Evolutionary conservation across 2,797 vertebrate genomes (phyloP).

Genomic region (Crypturellus tataupa): DNA sequence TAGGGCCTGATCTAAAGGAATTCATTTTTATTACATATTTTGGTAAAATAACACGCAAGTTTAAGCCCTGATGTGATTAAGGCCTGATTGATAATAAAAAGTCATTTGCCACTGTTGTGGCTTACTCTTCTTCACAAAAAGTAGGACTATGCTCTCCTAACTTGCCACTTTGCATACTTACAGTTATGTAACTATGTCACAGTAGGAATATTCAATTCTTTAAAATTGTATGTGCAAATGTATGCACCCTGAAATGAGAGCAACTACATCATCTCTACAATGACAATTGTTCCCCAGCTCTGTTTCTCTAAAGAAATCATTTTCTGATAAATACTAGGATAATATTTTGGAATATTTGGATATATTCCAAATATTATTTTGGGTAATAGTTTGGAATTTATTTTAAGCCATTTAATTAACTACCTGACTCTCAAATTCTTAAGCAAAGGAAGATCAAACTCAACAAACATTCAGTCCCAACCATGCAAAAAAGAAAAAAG

Average conservation of each 20-base stretch:
- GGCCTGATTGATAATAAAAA: not conserved
- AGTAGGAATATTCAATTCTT: not conserved
- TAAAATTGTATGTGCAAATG: not conserved
- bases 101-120: not conserved
- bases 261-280: not conserved
- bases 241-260: not conserved
- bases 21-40: not conserved
- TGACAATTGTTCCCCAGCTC: not conserved
- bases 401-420: conserved; percentile 6
- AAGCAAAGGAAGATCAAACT: not conserved
- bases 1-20: not conserved
- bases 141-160: not conserved
- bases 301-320: not conserved
- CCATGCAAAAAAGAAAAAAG: not conserved
- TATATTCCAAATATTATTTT: too few relatives aligned
- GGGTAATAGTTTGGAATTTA: not conserved
- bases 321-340: not conserved
- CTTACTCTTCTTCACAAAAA: not conserved
- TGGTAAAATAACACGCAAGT: not conserved
- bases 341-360: not conserved
- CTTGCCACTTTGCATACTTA: not conserved
- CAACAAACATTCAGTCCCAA: not conserved
- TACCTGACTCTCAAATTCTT: not conserved
- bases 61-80: not conserved
- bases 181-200: not conserved